phyloP scores from a whole-genome alignment of 2,888 invertebrate genomes.

The Aquatica leii region DNA sequence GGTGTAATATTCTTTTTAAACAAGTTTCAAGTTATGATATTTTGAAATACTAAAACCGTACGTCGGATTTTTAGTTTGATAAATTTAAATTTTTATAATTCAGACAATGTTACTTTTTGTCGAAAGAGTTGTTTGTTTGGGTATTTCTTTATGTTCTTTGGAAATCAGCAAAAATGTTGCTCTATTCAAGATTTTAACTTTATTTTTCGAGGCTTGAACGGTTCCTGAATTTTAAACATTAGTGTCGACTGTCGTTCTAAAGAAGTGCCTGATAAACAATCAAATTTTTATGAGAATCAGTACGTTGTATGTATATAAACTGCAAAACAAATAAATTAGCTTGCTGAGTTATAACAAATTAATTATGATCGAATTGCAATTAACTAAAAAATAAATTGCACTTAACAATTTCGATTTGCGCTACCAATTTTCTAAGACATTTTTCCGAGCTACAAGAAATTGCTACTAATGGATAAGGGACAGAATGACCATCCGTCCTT shows the following conservation, averaged over 20 bases:
- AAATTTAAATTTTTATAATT: neutral
- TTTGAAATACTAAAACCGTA: too few relatives aligned
- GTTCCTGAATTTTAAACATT: conserved; percentile 28
- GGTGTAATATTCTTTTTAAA: too few relatives aligned
- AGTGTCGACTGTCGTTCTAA: conserved; percentile 19
- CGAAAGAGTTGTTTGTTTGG: conserved; percentile 26
- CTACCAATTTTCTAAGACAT: conserved; percentile 21
- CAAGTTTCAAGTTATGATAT: too few relatives aligned
- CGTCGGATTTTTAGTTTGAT: neutral
- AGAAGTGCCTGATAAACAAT: conserved; percentile 27
- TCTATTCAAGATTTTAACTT: conserved; percentile 30
- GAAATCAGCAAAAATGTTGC: conserved; percentile 31
- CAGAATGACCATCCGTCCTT: conserved; percentile 33
- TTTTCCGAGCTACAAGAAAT: conserved; percentile 37
- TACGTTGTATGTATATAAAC: conserved; percentile 34
- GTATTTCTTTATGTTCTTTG: conserved; percentile 27
- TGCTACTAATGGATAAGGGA: conserved; percentile 33
- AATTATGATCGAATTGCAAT: conserved; percentile 28
- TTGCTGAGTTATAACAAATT: conserved; percentile 29
- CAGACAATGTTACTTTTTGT: conserved; percentile 6
- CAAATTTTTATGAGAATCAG: conserved; percentile 34
- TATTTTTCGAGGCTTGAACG: conserved; percentile 23
- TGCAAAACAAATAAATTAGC: conserved; percentile 32
- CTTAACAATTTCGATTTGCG: conserved; percentile 30
- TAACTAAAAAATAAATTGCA: conserved; percentile 17